Percentiles rank a stretch among this genome's conserved stretches.
Evolutionary conservation across 92 coral and sea anemone species (phyloP).

Genomic region (Porites evermanni): DNA sequence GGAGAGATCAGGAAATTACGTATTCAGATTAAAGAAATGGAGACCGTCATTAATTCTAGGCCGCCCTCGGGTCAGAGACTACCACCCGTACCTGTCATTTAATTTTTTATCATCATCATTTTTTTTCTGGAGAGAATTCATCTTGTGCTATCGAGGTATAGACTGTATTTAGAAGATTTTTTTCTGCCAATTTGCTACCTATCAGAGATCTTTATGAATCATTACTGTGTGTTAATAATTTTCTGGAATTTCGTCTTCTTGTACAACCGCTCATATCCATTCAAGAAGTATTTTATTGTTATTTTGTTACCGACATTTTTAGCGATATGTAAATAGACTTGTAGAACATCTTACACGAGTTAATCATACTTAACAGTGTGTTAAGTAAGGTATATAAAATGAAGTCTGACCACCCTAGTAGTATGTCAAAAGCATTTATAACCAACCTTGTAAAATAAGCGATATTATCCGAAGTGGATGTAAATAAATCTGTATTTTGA

Average conservation of each 20-base stretch:
- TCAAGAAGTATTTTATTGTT: neutral
- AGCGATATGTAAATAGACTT: constrained; percentile 11
- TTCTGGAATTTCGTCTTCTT: no score
- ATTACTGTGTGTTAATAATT: no score
- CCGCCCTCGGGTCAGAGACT: constrained; percentile 95
- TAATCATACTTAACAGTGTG: neutral
- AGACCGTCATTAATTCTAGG: constrained; percentile 71
- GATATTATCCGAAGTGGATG: constrained; percentile 10
- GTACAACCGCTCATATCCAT: no score
- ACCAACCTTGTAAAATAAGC: constrained; percentile 19
- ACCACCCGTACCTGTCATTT: constrained; percentile 90
- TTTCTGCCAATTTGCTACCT: neutral
- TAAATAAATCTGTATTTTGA: constrained; percentile 46
- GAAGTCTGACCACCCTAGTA: neutral
- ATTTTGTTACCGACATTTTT: constrained; percentile 1
- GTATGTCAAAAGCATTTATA: neutral
- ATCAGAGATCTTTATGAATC: neutral
- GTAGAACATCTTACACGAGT: no score
- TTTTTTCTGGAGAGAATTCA: neutral
- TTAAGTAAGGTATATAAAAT: neutral
- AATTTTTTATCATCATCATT: neutral
- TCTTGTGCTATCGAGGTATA: no score
- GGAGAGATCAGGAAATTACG: constrained; percentile 92
- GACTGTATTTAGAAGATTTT: no score
- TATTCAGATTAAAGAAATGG: constrained; percentile 91